phyloP scores from a whole-genome alignment of 2,113 vertebrate genomes.

The Marcusenius ussheri region DNA sequence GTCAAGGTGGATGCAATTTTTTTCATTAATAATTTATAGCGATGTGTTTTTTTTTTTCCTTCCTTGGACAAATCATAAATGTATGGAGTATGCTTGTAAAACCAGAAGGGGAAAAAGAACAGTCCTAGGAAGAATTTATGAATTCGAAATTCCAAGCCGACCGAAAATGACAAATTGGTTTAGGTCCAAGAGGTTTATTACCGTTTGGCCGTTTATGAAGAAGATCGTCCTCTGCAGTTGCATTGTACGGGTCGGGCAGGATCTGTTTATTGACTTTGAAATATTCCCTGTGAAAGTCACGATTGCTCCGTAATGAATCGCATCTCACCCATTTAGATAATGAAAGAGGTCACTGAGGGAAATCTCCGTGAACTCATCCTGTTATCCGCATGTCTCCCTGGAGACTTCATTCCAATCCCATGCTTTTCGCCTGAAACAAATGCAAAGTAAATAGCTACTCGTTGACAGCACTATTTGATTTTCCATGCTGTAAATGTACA shows the following conservation, averaged over 20 bases:
- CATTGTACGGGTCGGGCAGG: slow-evolving; percentile 7
- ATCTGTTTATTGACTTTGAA: slow-evolving; percentile 41
- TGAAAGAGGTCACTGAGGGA: slow-evolving; percentile 19
- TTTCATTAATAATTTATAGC: slow-evolving; percentile 13
- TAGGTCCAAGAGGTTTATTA: slow-evolving; percentile 24
- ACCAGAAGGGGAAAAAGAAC: background rate
- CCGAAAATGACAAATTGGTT: slow-evolving; percentile 24
- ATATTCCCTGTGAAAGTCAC: slow-evolving; percentile 30
- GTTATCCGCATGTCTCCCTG: background rate
- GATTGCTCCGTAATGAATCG: slow-evolving; percentile 28
- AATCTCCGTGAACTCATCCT: background rate
- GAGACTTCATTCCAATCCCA: background rate
- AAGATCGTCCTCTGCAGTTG: slow-evolving; percentile 15
- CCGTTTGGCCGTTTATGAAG: slow-evolving; percentile 25
- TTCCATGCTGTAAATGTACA: background rate
- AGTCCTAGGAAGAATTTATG: slow-evolving; percentile 21
- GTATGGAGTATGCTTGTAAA: slow-evolving; percentile 28
- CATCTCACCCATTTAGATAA: slow-evolving; percentile 35
- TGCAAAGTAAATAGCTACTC: background rate
- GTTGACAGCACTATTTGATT: background rate
- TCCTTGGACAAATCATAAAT: slow-evolving; percentile 1
- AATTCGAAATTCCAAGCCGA: slow-evolving; percentile 22
- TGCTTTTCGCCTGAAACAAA: background rate
- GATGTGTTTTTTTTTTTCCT: slow-evolving; percentile 12
- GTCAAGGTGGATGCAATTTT: slow-evolving; percentile 14